phyloP scores from a whole-genome alignment of 2,797 vertebrate species.

The Clarias laeviceps region DNA sequence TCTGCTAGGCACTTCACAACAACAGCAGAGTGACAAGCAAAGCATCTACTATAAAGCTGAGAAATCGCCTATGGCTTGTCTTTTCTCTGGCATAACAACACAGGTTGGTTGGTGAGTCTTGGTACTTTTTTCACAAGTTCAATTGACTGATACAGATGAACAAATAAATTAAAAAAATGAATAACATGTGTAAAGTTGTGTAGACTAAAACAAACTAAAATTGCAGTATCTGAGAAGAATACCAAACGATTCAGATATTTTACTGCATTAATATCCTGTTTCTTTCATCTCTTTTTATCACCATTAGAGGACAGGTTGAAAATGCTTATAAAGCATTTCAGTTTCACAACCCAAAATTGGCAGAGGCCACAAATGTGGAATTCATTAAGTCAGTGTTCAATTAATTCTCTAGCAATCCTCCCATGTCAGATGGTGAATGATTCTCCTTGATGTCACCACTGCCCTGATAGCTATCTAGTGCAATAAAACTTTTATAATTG shows the following conservation, averaged over 20 bases:
- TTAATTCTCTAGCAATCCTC: slow-evolving; percentile 57
- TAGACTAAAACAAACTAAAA: background rate
- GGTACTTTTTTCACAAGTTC: background rate
- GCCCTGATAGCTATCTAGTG: slow-evolving; percentile 67
- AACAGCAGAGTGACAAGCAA: slow-evolving; percentile 35
- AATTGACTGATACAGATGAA: background rate
- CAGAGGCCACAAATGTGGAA: slow-evolving; percentile 63
- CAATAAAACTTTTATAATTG: slow-evolving; percentile 73
- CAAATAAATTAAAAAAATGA: background rate
- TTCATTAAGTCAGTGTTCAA: slow-evolving; percentile 67
- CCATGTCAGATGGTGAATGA: slow-evolving; percentile 60
- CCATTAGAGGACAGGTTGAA: slow-evolving; percentile 58
- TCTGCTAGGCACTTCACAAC: slow-evolving; percentile 53
- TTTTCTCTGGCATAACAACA: slow-evolving; percentile 12
- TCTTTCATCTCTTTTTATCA: slow-evolving; percentile 20
- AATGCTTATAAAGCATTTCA: slow-evolving; percentile 62
- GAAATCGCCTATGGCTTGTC: slow-evolving; percentile 28
- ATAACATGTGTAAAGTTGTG: background rate
- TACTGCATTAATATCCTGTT: slow-evolving; percentile 37
- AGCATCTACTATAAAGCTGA: slow-evolving; percentile 33
- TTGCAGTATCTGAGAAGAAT: slow-evolving; percentile 24
- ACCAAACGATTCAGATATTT: slow-evolving; percentile 30
- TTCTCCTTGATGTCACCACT: slow-evolving; percentile 62
- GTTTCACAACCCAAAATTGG: slow-evolving; percentile 63
- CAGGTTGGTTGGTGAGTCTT: background rate